Conservation (phyloP, 1,140 invertebrate genomes). For the Drosophila lacertosa region DNA sequence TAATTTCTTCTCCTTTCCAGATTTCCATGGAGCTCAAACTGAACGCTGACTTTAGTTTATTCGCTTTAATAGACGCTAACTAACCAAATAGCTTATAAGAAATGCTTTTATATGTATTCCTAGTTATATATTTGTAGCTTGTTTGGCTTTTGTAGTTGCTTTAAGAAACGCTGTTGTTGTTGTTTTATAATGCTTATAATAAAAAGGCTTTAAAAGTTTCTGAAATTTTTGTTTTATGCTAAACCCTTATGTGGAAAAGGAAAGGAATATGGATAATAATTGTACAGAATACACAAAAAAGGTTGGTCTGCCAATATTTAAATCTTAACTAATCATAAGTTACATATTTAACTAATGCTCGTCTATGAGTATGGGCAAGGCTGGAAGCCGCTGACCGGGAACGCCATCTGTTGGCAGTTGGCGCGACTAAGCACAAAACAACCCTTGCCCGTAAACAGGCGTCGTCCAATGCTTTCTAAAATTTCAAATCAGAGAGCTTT, state of each 20-base stretch:
- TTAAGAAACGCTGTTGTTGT: conserved; percentile 29
- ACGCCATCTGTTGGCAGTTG: conserved; percentile 56
- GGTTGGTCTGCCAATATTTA: conserved; percentile 11
- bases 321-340: conserved; percentile 17
- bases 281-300: not conserved
- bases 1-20: conserved; percentile 51
- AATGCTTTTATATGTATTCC: conserved; percentile 49
- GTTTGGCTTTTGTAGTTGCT: conserved; percentile 53
- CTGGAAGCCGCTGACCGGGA: not conserved
- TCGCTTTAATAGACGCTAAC: conserved; percentile 62
- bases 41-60: conserved; percentile 41
- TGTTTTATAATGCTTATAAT: conserved; percentile 48
- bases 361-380: not conserved
- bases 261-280: not conserved
- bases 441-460: conserved; percentile 23
- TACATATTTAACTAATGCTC: not conserved
- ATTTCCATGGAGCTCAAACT: conserved; percentile 30
- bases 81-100: conserved; percentile 65
- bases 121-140: conserved; percentile 50
- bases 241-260: not conserved
- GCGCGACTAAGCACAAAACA: conserved; percentile 28
- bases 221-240: conserved; percentile 47
- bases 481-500: conserved; percentile 72
- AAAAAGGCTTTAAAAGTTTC: conserved; percentile 62
- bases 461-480: conserved; percentile 65